A percentile compares a stretch with the other conserved stretches of the same genome.
These are phyloP conservation scores for Ondatra zibethicus DNA, from an alignment of 2,113 vertebrate genomes.

Conservation along the genomic window DNA sequence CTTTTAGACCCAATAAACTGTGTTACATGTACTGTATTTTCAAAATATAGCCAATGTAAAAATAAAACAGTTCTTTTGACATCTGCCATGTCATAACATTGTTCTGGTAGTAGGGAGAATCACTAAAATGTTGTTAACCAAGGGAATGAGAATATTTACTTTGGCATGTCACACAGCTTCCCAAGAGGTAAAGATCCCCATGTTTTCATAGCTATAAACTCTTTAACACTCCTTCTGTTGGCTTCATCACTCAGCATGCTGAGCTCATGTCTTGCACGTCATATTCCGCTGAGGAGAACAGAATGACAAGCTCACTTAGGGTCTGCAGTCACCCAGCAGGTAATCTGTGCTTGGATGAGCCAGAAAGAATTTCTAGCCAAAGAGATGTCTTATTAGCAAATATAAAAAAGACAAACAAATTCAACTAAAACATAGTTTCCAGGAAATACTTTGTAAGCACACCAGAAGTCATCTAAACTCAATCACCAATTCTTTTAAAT, in stretches of 20 bases:
- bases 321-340: constrained; percentile 66
- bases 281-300: constrained; percentile 48
- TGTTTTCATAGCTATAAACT: constrained; percentile 4
- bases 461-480: constrained; percentile 42
- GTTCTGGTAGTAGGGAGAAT: not conserved
- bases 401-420: constrained; percentile 43
- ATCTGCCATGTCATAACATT: not conserved
- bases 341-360: constrained; percentile 68
- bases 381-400: constrained; percentile 77
- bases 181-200: constrained; percentile 48
- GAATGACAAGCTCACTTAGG: constrained; percentile 59
- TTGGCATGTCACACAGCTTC: constrained; percentile 55
- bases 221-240: constrained; percentile 40
- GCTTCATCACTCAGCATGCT: constrained; percentile 43
- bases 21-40: not conserved
- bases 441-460: constrained; percentile 52
- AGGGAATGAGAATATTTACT: constrained; percentile 58
- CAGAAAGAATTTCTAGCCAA: constrained; percentile 65
- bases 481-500: not conserved
- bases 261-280: constrained; percentile 62
- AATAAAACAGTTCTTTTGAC: not conserved
- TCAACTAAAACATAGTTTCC: constrained; percentile 24
- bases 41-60: not conserved
- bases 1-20: not conserved
- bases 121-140: constrained; percentile 43